Base-by-base conservation (phyloP, 23 tunicate genomes). In the Styela clava region DNA sequence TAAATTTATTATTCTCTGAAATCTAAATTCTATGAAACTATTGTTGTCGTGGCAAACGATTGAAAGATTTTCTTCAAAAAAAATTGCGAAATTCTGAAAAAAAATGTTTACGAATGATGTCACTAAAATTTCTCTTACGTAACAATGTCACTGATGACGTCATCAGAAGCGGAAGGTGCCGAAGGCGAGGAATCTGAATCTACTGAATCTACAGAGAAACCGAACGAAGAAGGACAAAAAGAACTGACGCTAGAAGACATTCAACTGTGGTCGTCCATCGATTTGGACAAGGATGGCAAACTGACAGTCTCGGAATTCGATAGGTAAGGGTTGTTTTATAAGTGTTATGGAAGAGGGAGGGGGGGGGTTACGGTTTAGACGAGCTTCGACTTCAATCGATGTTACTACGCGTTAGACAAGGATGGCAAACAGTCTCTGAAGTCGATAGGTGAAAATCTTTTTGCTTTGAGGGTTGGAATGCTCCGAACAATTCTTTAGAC, bases 221-320 rank as follows among this genome's bases (percentile, higher is more conserved):
- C 90, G 25, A 79, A 79, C 23, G 97, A 78, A 19, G 82, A 91
- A 23, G 91, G 86, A 78, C 44, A 86, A 61, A 87, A 81, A 63
- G 77, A 79, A 33, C 74, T 92, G 28, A 81, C 91, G 16, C 62
- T 92, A 35, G 92, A 92, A 67, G 97, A 88, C 31, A 32, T 88
- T 29, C 83, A 88, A 78, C 74, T 88, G 36, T 92, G 97, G 97
- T 34, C 84, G 63, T 68, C 44, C 52, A 92, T 92, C 86, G 97
- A 92, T 84, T 73, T 92, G 82, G 84, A 92, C 84, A 84, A 83
- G 82, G 91, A 92, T 79, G 97, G 97, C 36, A 92, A 87, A 84
- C 63, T 92, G 21, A 92, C 91, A 35, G 81, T 92, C 21, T 63
- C 88, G 7, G 97, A 92, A 92, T 92, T 79, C 63, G 97, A 92